These are phyloP conservation scores for Semibalanus balanoides DNA, from an alignment of 1,140 invertebrate species.

Conservation along the genomic window DNA sequence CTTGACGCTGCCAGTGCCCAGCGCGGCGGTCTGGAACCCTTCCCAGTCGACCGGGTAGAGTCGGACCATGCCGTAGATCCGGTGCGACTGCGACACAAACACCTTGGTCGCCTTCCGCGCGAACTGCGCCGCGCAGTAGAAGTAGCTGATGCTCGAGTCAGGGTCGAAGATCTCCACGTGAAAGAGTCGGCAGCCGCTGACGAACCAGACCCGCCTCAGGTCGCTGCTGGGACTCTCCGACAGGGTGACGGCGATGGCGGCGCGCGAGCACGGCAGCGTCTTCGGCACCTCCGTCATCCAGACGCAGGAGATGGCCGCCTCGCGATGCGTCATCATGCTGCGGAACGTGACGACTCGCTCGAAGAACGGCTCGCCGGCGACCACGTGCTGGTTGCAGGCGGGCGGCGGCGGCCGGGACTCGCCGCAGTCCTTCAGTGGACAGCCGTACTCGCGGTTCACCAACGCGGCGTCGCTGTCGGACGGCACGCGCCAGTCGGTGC, in stretches of 20 bases:
- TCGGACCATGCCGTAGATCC: background rate
- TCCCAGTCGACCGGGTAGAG: background rate
- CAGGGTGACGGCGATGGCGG: background rate
- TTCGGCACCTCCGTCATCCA: background rate
- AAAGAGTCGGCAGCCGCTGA: background rate
- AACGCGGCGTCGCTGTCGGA: background rate
- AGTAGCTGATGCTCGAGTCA: background rate
- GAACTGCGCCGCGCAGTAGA: slow-evolving; percentile 3
- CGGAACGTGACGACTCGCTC: background rate
- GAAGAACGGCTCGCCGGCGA: background rate
- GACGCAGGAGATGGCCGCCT: background rate
- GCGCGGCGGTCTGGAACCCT: background rate
- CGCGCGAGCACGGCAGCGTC: background rate
- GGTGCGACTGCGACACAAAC: background rate
- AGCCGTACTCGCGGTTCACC: slow-evolving; percentile 4
- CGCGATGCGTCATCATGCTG: background rate
- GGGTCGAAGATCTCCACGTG: slow-evolving; percentile 5
- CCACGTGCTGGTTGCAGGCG: background rate
- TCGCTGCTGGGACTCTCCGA: background rate
- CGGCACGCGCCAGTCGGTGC: background rate
- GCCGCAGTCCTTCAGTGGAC: background rate
- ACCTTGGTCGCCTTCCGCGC: background rate
- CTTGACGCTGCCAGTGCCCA: background rate
- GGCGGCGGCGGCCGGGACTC: background rate
- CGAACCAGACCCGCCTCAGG: background rate